Percentiles rank a stretch among this genome's conserved stretches.
phyloP scores from a whole-genome alignment of 2,797 vertebrate species.

The Ceryle rudis region DNA sequence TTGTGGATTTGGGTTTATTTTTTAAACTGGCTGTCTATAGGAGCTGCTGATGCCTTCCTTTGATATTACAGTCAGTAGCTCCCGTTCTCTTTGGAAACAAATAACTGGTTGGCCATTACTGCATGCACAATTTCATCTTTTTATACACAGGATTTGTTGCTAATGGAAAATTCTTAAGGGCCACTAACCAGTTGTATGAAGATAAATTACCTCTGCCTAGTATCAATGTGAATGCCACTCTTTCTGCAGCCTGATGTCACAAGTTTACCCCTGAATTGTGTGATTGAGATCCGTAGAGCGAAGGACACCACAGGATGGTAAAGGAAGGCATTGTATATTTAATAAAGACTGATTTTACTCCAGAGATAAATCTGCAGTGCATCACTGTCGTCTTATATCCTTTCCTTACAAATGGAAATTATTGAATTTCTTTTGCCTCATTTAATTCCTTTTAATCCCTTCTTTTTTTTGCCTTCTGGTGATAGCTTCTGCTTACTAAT shows the following conservation, averaged over 20 bases:
- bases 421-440: conserved; percentile 69
- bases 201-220: conserved; percentile 29
- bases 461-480: conserved; percentile 28
- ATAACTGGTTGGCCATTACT: background rate
- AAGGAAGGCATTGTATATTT: conserved; percentile 15
- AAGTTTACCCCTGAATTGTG: conserved; percentile 9
- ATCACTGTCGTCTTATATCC: conserved; percentile 55
- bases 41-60: background rate
- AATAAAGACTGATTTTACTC: conserved; percentile 38
- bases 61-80: background rate
- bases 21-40: background rate
- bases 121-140: background rate
- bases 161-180: background rate
- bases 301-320: background rate
- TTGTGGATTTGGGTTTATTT: background rate
- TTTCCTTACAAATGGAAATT: conserved; percentile 70
- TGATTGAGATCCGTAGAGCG: background rate
- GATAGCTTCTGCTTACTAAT: conserved; percentile 44
- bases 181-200: background rate
- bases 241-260: background rate
- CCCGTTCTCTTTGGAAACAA: background rate
- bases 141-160: background rate
- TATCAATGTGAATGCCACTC: background rate
- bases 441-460: conserved; percentile 62
- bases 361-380: conserved; percentile 42